phyloP scores from a whole-genome alignment of 1,140 invertebrate genomes.

The Ostrea edulis region DNA sequence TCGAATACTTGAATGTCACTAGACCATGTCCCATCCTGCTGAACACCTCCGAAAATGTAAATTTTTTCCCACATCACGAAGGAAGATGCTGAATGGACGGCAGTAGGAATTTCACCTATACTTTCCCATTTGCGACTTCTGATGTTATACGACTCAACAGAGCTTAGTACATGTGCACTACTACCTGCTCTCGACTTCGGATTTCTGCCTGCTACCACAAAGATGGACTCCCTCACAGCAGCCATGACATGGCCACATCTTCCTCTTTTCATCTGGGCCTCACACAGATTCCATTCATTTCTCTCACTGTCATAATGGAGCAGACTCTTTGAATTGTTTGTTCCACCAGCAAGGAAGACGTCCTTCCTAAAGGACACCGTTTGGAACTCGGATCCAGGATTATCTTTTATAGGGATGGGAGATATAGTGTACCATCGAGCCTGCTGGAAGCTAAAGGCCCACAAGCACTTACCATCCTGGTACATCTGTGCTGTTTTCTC shows the following conservation, averaged over 20 bases:
- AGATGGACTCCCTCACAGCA: conserved; percentile 49
- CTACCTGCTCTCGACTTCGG: conserved; percentile 37
- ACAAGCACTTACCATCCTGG: conserved; percentile 63
- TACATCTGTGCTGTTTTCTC: conserved; percentile 57
- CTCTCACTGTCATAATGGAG: conserved; percentile 63
- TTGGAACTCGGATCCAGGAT: conserved; percentile 59
- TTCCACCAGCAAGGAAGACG: conserved; percentile 64
- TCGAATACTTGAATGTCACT: conserved; percentile 54
- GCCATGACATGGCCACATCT: conserved; percentile 53
- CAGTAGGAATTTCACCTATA: conserved; percentile 57
- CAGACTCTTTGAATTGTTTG: conserved; percentile 57
- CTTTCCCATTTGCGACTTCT: conserved; percentile 58
- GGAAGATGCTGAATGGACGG: conserved; percentile 57
- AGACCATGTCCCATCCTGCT: conserved; percentile 50
- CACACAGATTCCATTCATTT: conserved; percentile 57
- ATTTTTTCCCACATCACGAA: conserved; percentile 62
- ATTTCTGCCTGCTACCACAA: conserved; percentile 53
- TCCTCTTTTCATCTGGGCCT: conserved; percentile 50
- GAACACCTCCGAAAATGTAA: conserved; percentile 60
- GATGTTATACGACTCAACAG: conserved; percentile 61
- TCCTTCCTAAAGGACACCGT: conserved; percentile 62
- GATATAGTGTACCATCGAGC: conserved; percentile 63
- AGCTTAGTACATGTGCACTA: conserved; percentile 41
- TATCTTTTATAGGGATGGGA: conserved; percentile 59
- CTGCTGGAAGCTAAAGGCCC: conserved; percentile 64